A percentile compares a stretch with the other conserved stretches of the same genome.
Conservation (phyloP, 1,140 invertebrate genomes). For the Pogonus chalceus region DNA sequence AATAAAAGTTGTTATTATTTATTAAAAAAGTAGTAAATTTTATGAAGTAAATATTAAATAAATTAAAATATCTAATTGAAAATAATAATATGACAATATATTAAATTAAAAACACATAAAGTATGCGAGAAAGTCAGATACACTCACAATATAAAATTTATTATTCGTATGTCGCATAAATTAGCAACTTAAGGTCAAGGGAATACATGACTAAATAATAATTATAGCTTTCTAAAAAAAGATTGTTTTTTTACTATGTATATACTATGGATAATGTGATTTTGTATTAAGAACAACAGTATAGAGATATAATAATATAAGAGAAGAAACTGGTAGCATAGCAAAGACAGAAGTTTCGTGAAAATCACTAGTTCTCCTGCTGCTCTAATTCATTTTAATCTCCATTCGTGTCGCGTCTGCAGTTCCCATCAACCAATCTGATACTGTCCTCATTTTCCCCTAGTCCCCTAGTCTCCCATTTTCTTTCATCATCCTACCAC, state of each 20-base stretch:
- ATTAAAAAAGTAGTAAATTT: no score
- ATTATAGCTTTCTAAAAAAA: neutral
- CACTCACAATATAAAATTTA: neutral
- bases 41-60: no score
- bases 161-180: neutral
- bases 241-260: neutral
- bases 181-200: neutral
- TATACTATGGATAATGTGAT: neutral
- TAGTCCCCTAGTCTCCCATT: neutral
- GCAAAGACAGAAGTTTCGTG: neutral
- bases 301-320: neutral
- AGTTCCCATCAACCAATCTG: conserved; percentile 1
- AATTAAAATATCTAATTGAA: no score
- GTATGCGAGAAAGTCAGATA: no score
- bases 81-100: no score
- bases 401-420: conserved; percentile 5
- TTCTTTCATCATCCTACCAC: no score
- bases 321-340: neutral
- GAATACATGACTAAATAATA: neutral
- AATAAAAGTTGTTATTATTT: no score
- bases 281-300: neutral
- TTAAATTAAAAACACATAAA: no score
- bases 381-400: conserved; percentile 6
- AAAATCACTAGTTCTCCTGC: neutral
- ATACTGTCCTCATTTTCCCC: neutral